phyloP scores from a whole-genome alignment of 2,797 vertebrate species.

The Notamacropus eugenii region DNA sequence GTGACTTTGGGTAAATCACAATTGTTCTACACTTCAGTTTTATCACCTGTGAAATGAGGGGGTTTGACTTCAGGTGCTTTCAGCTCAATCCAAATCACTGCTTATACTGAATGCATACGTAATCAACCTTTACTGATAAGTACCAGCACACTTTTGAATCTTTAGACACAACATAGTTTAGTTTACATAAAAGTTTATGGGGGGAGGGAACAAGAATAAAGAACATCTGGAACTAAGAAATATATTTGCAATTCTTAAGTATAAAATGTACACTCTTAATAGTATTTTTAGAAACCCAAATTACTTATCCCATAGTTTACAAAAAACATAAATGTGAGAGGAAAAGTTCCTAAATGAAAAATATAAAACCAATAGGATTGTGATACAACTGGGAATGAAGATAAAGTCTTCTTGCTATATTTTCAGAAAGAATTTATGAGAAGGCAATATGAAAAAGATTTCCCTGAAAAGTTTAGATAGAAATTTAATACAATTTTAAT shows the following conservation, averaged over 20 bases:
- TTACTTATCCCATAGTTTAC: slow-evolving; percentile 1
- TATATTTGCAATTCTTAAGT: neutral
- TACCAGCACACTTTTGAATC: neutral
- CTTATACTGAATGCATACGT: slow-evolving; percentile 1
- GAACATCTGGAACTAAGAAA: neutral
- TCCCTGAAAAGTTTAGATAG: neutral
- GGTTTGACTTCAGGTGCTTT: neutral
- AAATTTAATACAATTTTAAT: neutral
- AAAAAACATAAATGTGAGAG: slow-evolving; percentile 8
- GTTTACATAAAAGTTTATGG: neutral
- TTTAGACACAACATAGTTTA: slow-evolving; percentile 6
- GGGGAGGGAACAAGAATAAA: neutral
- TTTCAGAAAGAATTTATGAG: neutral
- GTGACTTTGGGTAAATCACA: neutral
- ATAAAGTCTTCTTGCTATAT: neutral
- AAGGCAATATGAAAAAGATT: slow-evolving; percentile 30
- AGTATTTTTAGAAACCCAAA: slow-evolving; percentile 20
- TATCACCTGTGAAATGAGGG: neutral
- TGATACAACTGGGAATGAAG: neutral
- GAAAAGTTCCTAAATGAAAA: neutral
- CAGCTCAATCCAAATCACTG: neutral
- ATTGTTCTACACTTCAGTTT: neutral
- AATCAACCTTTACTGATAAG: neutral
- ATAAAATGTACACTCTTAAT: neutral
- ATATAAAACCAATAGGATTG: neutral